Evolutionary conservation across 2,797 vertebrate genomes (phyloP), one percentile per base, ranked within the genome.

Genomic region (Alosa sapidissima): DNA sequence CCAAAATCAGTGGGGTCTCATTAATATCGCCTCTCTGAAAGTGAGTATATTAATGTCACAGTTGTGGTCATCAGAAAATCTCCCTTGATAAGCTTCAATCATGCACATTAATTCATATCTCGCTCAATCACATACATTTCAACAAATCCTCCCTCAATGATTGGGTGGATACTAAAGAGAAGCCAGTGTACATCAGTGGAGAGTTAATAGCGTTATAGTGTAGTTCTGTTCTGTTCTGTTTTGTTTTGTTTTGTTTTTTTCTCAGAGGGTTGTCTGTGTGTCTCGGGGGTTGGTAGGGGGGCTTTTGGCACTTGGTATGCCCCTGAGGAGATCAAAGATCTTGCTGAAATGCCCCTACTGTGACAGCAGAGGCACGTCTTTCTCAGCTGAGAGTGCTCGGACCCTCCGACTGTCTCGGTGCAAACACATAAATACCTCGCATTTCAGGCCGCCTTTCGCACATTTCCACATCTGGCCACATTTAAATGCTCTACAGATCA

Each of bases 401-500:
- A 16, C 41, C 72, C 36, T 78, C 14, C 7, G 16, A 16, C 41
- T 78, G 36, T 78, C 72, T 78, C 41, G 16, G 72, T 16, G 72
- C 72, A 78, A 78, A 78, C 72, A 78, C 72, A 78, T 47, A 78
- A 47, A 78, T 78, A 47, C 72, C 36, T 41, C 9, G 7, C 19
- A 45, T 78, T 78, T 78, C 72, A 47, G 36, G 16, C 72, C 41
- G 72, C 72, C 41, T 45, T 78, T 78, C 41, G 36, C 72, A 78
- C 72, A 78, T 47, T 78, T 78, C 72, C 72, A 78, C 72, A 78
- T 78, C 72, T 78, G 72, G 72, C 72, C 72, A 78, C 72, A 47
- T 78, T 78, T 78, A 45, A 78, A 78, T 78, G 72, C 41, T 47
- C 33, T 16, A 75, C 72, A 45, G 72, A 78, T 78, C 72, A 78